These are phyloP conservation scores for Ostrea denselamellosa DNA, from an alignment of 1,140 invertebrate genomes.

Conservation along the genomic window DNA sequence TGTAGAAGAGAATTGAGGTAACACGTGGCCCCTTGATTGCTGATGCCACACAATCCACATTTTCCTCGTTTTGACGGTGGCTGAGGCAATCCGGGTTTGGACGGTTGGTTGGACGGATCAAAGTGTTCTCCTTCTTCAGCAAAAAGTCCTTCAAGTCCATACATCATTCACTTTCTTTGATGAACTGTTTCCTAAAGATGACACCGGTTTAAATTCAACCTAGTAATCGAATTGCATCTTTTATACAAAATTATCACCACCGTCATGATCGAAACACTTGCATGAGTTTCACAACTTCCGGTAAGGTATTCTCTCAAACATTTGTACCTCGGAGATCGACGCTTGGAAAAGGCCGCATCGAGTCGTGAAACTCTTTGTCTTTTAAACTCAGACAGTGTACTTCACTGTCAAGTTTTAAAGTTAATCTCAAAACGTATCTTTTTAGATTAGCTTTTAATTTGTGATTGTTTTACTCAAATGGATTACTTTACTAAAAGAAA, in stretches of 20 bases:
- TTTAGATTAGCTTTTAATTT: too few relatives aligned
- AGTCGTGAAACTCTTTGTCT: too few relatives aligned
- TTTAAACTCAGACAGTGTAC: too few relatives aligned
- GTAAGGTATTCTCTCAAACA: too few relatives aligned
- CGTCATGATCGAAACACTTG: neutral
- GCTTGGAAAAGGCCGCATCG: too few relatives aligned
- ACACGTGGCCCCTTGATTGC: constrained; percentile 78
- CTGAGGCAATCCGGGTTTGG: constrained; percentile 39
- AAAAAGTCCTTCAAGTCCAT: constrained; percentile 52
- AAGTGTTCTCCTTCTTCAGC: constrained; percentile 54
- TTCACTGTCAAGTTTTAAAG: too few relatives aligned
- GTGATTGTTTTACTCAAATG: too few relatives aligned
- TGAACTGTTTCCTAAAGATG: neutral
- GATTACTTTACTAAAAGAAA: too few relatives aligned
- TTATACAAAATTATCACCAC: neutral
- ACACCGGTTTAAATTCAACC: neutral
- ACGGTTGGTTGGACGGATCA: neutral
- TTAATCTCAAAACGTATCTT: too few relatives aligned
- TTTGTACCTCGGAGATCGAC: too few relatives aligned
- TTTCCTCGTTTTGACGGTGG: constrained; percentile 66
- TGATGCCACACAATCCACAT: constrained; percentile 75
- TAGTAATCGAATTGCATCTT: neutral
- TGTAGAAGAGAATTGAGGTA: constrained; percentile 78
- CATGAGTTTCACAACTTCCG: neutral
- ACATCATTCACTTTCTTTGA: constrained; percentile 20